These are phyloP conservation scores for Odobenus rosmarus DNA, from an alignment of 2,113 vertebrate species.

Conservation along the genomic window DNA sequence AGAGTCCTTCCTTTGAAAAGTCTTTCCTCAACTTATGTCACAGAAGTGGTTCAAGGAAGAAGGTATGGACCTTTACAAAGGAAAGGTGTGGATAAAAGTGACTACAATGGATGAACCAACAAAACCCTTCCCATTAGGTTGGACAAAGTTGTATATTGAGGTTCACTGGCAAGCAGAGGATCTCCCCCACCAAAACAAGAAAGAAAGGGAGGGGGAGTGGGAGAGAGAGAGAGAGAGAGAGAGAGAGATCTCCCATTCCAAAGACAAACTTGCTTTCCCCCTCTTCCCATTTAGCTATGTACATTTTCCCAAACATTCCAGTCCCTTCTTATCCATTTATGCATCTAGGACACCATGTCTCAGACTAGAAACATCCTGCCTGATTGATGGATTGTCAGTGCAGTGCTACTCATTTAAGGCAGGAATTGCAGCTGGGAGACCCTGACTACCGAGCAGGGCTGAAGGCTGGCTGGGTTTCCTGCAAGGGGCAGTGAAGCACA, in stretches of 20 bases:
- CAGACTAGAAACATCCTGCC: neutral
- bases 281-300: neutral
- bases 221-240: neutral
- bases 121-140: neutral
- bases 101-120: neutral
- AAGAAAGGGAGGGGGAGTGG: too few relatives aligned
- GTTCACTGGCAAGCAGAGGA: neutral
- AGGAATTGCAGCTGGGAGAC: neutral
- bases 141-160: neutral
- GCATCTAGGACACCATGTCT: neutral
- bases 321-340: neutral
- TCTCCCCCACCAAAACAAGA: neutral
- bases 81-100: neutral
- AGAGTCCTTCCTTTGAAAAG: neutral
- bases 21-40: neutral
- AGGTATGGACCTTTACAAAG: neutral
- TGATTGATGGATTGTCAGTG: fast-evolving
- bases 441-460: too few relatives aligned
- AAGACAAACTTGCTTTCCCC: neutral
- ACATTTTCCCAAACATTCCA: neutral
- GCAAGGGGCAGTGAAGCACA: neutral
- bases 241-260: neutral
- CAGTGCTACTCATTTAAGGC: neutral
- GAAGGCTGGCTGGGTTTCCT: neutral
- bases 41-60: neutral